Conservation (phyloP, 2,888 invertebrate species). For the Sinodicranocentrus sp. region DNA sequence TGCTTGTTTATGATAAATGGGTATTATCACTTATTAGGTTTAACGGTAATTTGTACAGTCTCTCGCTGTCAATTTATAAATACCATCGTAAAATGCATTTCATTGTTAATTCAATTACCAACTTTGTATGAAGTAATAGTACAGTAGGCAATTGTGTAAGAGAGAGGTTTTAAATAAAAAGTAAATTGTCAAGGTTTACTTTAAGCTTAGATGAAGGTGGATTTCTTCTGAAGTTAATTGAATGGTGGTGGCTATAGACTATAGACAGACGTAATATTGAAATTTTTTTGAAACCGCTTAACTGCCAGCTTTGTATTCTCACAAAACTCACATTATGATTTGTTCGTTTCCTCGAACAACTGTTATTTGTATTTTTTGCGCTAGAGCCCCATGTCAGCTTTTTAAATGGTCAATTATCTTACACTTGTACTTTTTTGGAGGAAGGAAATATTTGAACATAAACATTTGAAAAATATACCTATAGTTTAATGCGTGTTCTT, state of each 20-base stretch:
- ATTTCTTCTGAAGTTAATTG: no score
- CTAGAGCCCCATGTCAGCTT: not conserved
- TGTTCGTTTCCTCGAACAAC: not conserved
- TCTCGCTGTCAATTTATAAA: not conserved
- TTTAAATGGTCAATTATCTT: conserved; percentile 3
- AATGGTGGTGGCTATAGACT: no score
- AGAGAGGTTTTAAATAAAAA: no score
- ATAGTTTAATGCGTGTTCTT: not conserved
- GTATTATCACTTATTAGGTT: not conserved
- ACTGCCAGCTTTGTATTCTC: no score
- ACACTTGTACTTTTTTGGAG: conserved; percentile 22
- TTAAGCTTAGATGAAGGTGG: no score
- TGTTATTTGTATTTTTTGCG: not conserved
- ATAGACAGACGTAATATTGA: no score
- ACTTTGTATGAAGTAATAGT: no score
- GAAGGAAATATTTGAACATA: not conserved
- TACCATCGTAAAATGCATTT: no score
- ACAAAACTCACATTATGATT: not conserved
- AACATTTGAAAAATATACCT: not conserved
- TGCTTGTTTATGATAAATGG: no score
- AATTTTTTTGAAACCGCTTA: not conserved
- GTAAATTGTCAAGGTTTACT: no score
- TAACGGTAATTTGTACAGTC: conserved; percentile 13
- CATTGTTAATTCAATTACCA: no score
- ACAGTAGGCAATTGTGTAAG: no score